Evolutionary conservation across 2,797 vertebrate genomes (phyloP).

Genomic region (Nannoperca australis): DNA sequence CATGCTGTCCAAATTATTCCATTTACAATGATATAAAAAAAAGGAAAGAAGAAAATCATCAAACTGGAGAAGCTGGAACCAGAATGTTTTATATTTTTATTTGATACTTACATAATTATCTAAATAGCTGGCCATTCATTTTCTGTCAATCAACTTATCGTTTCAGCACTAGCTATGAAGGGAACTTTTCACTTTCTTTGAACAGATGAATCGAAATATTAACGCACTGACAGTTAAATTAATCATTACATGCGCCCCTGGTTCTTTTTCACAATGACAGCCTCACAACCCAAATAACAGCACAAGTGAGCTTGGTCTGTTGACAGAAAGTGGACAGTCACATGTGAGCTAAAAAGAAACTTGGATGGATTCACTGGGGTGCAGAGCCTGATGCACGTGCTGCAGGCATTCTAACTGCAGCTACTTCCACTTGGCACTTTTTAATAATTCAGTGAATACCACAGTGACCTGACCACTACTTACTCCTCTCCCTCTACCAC

Average conservation of each 20-base stretch:
- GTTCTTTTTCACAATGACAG: not conserved
- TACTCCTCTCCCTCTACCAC: slow-evolving; percentile 23
- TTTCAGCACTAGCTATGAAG: not conserved
- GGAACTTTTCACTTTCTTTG: not conserved
- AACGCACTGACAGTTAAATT: too few species aligned
- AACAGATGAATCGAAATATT: not conserved
- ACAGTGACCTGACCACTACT: slow-evolving; percentile 53
- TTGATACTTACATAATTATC: not conserved
- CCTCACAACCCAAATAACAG: not conserved
- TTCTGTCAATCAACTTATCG: not conserved
- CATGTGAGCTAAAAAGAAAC: slow-evolving; percentile 7
- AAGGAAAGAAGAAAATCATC: not conserved
- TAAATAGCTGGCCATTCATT: not conserved
- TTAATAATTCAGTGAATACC: slow-evolving; percentile 75
- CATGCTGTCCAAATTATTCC: not conserved
- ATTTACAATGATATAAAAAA: not conserved
- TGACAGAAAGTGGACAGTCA: slow-evolving; percentile 25
- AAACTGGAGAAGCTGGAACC: not conserved
- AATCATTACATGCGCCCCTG: not conserved
- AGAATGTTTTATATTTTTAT: not conserved
- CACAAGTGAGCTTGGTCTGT: not conserved
- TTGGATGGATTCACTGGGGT: slow-evolving; percentile 13
- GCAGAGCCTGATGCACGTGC: slow-evolving; percentile 27
- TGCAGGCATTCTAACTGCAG: slow-evolving; percentile 42
- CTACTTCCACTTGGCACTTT: slow-evolving; percentile 48